Evolutionary conservation across 1,140 invertebrate genomes (phyloP).

Genomic region (Saccostrea glomerata): DNA sequence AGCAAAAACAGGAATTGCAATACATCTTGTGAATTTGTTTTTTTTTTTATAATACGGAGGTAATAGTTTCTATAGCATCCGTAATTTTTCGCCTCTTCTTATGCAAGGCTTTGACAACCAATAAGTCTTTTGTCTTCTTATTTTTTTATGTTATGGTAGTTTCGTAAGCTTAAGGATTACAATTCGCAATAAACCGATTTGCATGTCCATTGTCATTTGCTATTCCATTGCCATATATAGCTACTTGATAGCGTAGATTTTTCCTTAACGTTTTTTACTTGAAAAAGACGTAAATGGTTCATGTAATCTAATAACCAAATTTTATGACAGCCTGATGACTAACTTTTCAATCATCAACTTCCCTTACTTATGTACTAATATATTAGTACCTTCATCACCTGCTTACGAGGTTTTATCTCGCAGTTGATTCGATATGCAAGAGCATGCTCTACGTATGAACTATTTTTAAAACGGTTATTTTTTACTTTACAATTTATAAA

Average conservation of each 20-base stretch:
- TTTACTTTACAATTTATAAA: no score
- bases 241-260: background rate
- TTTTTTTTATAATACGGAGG: conserved; percentile 57
- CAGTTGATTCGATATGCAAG: no score
- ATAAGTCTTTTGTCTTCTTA: background rate
- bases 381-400: no score
- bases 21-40: conserved; percentile 54
- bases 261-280: background rate
- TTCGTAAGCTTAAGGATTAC: background rate
- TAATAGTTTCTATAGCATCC: conserved; percentile 48
- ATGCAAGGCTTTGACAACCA: background rate
- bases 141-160: background rate
- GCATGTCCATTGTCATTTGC: background rate
- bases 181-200: background rate
- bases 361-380: no score
- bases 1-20: conserved; percentile 53
- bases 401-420: no score
- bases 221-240: conserved; percentile 1
- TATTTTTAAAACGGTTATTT: no score
- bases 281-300: no score
- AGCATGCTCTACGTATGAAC: no score
- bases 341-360: no score
- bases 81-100: conserved; percentile 31
- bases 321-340: no score
- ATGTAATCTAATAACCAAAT: no score